A percentile compares a stretch with the other conserved stretches of the same genome.
Conservation (phyloP, 2,888 invertebrate genomes). For the Clusia tigrina region DNA sequence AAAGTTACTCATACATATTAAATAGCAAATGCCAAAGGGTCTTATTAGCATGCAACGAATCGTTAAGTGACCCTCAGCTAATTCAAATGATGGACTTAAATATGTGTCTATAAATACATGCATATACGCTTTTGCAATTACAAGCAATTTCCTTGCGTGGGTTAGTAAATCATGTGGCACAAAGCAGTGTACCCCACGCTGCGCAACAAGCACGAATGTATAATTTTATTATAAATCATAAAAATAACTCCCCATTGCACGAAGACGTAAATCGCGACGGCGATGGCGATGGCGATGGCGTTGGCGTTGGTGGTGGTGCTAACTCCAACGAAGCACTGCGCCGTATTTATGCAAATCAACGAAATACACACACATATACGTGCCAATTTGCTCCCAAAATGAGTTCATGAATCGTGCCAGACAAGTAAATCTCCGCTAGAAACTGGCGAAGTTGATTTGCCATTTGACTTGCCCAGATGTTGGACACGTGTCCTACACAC, state of each 20-base stretch:
- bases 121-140: slow-evolving; percentile 47
- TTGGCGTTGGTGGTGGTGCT: background rate
- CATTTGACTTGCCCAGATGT: too few species aligned
- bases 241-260: too few species aligned
- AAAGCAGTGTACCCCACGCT: background rate
- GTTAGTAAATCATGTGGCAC: slow-evolving; percentile 44
- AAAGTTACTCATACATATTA: too few species aligned
- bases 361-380: too few species aligned
- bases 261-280: background rate
- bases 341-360: slow-evolving; percentile 4
- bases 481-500: too few species aligned
- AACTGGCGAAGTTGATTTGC: background rate
- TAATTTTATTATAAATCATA: slow-evolving; percentile 8
- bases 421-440: background rate
- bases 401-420: background rate
- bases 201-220: background rate
- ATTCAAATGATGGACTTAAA: too few species aligned
- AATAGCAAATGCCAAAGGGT: too few species aligned
- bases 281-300: background rate
- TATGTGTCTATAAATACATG: too few species aligned
- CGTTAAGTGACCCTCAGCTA: too few species aligned
- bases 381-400: background rate
- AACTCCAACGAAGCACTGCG: background rate
- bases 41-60: too few species aligned
- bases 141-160: slow-evolving; percentile 46